These are phyloP conservation scores for Typhlichthys subterraneus DNA, from an alignment of 2,797 vertebrate species.

Conservation along the genomic window DNA sequence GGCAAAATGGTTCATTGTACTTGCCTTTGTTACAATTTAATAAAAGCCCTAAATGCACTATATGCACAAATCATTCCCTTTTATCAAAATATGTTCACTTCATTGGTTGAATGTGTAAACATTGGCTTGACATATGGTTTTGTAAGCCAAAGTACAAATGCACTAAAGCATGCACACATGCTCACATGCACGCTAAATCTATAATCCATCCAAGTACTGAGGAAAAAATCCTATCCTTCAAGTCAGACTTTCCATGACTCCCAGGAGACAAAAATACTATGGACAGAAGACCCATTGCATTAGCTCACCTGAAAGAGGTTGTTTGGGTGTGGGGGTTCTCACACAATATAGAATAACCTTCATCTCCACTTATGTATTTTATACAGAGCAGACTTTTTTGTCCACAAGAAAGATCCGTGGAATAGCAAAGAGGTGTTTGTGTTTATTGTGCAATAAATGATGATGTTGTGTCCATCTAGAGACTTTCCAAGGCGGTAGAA, in stretches of 20 bases:
- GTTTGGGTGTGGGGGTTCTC: constrained; percentile 49
- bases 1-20: constrained; percentile 56
- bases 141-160: constrained; percentile 48
- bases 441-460: constrained; percentile 15
- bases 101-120: constrained; percentile 49
- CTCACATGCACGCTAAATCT: constrained; percentile 30
- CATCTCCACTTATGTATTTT: constrained; percentile 50
- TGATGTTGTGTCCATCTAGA: constrained; percentile 23
- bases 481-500: constrained; percentile 22
- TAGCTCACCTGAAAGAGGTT: constrained; percentile 41
- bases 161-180: constrained; percentile 39
- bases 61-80: constrained; percentile 29
- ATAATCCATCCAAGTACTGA: constrained; percentile 65
- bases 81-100: constrained; percentile 52
- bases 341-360: constrained; percentile 49
- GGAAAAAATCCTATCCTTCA: constrained; percentile 61
- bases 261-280: constrained; percentile 68
- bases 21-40: constrained; percentile 55
- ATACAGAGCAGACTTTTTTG: constrained; percentile 32
- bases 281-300: constrained; percentile 44
- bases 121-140: constrained; percentile 48
- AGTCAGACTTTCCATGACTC: constrained; percentile 71
- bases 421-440: constrained; percentile 5
- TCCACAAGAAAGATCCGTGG: constrained; percentile 36
- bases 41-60: constrained; percentile 55